Base-by-base conservation (phyloP, 2,888 invertebrate species). In the Blastobasis lacticolella region DNA sequence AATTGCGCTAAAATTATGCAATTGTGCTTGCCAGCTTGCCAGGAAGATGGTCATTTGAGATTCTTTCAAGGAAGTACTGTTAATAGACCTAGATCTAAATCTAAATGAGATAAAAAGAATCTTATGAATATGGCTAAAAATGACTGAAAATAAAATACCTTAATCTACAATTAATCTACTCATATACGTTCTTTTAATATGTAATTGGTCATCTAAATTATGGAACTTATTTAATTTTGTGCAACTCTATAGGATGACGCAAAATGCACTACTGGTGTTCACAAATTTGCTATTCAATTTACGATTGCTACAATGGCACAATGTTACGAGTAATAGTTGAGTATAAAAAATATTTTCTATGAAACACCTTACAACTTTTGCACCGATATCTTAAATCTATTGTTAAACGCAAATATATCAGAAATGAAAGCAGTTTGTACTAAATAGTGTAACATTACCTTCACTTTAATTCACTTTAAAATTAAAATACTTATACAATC, bases 251-350 rank as follows among this genome's bases (percentile, higher is more conserved):
- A 51, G 47, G 53, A 50, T 47, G 55, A 38, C 47, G 46, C 53
- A 57, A 69, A 71, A 71, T 71, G 69, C 71, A 66, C 60, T 57
- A 58, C 63, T 64, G 62, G 64, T 57, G 57, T 57, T 54, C 45
- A 46, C 54, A 23, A 23, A 2, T 23, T 23, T 23, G 23, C 23
- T 23, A 23, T 23, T 23, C 23, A 23, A 23, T 23, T 23, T 23
- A 23, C 23, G 23, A 23, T 58, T 54, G 59, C 60, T 60, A 63
- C 54, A 67, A 76, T 76, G 75, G 75, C 75, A 76, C 75, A 68
- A 71, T 61, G 63, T 65, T 66, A 66, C 62, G 71, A 71, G 69
- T 72, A 65, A 63, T 62, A 67, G 53, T 56, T 62, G 70, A 70
- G 67, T 70, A 70, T 67, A 66, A 66, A 57, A 62, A 61, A 46